phyloP scores from a whole-genome alignment of 2,113 vertebrate species.

The Pipa parva region DNA sequence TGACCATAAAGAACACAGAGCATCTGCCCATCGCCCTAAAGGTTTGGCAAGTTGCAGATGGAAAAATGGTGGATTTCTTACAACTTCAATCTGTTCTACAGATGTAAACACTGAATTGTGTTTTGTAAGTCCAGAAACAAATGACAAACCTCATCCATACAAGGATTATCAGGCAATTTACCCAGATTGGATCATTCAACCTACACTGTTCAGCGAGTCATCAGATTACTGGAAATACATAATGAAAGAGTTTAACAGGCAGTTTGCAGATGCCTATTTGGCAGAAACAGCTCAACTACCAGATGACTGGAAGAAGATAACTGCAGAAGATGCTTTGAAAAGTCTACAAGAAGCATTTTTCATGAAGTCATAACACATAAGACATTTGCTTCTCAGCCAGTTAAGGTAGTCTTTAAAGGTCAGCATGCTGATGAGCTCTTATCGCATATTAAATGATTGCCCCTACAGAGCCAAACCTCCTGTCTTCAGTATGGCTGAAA shows the following conservation, averaged over 20 bases:
- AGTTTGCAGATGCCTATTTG: conserved; percentile 10
- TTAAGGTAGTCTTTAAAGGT: too few species aligned
- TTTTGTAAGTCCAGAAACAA: not conserved
- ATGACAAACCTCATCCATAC: not conserved
- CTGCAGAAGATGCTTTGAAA: conserved; percentile 34
- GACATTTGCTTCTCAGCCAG: too few species aligned
- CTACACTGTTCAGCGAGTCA: conserved; percentile 51
- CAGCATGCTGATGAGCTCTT: too few species aligned
- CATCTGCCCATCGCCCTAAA: conserved; percentile 18
- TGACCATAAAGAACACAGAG: conserved; percentile 17
- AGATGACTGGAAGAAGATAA: conserved; percentile 36
- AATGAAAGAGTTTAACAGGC: conserved; percentile 49
- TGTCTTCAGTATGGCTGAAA: too few species aligned
- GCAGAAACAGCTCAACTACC: conserved; percentile 50
- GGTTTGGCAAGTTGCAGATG: conserved; percentile 31
- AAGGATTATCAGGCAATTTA: conserved; percentile 46
- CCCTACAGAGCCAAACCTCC: too few species aligned
- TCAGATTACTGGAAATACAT: conserved; percentile 43
- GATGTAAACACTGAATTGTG: not conserved
- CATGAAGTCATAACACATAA: conserved; percentile 65
- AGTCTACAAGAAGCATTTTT: conserved; percentile 53
- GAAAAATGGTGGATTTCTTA: not conserved
- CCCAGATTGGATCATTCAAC: conserved; percentile 58
- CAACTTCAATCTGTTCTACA: conserved; percentile 4
- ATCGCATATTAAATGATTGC: too few species aligned